Evolutionary conservation across 2,888 invertebrate genomes (phyloP), one percentile per base, ranked within the genome.

Genomic region (Celastrina argiolus): DNA sequence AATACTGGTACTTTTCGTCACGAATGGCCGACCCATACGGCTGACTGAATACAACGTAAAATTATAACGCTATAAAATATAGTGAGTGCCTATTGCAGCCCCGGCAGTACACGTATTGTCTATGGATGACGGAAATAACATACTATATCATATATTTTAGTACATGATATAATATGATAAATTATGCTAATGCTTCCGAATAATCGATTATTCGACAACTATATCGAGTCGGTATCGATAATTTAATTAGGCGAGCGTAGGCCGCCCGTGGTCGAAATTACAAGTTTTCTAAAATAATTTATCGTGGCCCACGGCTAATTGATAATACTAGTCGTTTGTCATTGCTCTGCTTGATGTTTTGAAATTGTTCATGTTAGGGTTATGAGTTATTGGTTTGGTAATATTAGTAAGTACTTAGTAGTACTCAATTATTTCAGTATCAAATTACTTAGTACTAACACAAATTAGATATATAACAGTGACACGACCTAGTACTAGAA

Each of bases 221-320:
- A 39, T 61, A 61, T 61, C 61, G 61, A 61, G 61, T 6, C 22
- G 12, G 36, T 22, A 61, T 39, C 61, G 39, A 61, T 85, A 84
- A 86, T 85, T 84, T 81, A 84, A 86, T 85, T 84, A 82, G 81
- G 12, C 58, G 2, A 36, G 80, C 78, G 85, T 86, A 78, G 84
- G 85, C 67, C 63, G 70, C 31, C 56, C 71, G 71, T 72, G 74
- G 70, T 76, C 73, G 76, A 83, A 83, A 81, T 80, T 78, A 75
- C 80, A 73, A 77, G 74, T 82, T 83, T 81, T 80, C 76, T 76
- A 74, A 72, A 73, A 73, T 77, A 78, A 85, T 83, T 84, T 82
- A 84, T 80, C 73, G 12, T 22, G 22, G 61, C 61, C 61, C 18
- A 18, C 18, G 36, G 61, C 61, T 39, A 61, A 61, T 36, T 61